Evolutionary conservation across 2,797 vertebrate species (phyloP), one percentile per base, ranked within the genome.

Genomic region (Syndactyla subalaris): DNA sequence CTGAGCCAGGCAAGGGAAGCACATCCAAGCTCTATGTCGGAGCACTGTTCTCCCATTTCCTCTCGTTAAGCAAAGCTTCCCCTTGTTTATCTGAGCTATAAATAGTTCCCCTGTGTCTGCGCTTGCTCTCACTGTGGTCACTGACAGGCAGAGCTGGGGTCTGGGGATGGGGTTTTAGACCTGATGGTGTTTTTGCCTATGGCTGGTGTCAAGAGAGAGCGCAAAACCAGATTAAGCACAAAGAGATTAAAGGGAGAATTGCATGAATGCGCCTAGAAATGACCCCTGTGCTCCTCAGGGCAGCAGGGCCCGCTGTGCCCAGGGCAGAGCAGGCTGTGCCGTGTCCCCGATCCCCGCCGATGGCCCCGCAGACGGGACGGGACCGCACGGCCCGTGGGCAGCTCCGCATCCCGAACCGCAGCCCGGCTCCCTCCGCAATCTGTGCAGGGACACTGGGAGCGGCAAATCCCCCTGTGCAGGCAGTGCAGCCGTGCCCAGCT

Each of bases 61-160:
- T 93, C 71, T 89, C 41, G 7, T 48, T 78, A 48, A 78, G 89
- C 75, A 58, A 92, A 95, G 45, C 70, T 86, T 82, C 75, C 59
- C 58, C 70, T 34, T 95, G 93, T 95, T 93, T 92, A 87, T 80
- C 84, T 70, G 67, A 48, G 74, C 86, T 94, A 93, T 80, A 95
- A 94, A 93, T 94, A 89, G 76, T 10, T 46, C 18, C 51, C 51
- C 58, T 2, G 0, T 32, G 89, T n/a, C 86, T 95, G 85, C 9
- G 0, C 80, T 65, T 52, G 49, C 88, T 81, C 88, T 59, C 8
- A 7, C 81, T 82, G 74, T 21, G 91, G 82, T 87, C 94, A 62
- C 18, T 41, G 61, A 30, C 63, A 29, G 32, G 46, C 7, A 0
- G 43, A 10, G 61, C 4, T 45, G 61, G 68, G 80, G 57, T 49